A percentile compares a stretch with the other conserved stretches of the same genome.
Evolutionary conservation across 1,140 invertebrate species (phyloP).

Genomic region (Drosophila pachea): DNA sequence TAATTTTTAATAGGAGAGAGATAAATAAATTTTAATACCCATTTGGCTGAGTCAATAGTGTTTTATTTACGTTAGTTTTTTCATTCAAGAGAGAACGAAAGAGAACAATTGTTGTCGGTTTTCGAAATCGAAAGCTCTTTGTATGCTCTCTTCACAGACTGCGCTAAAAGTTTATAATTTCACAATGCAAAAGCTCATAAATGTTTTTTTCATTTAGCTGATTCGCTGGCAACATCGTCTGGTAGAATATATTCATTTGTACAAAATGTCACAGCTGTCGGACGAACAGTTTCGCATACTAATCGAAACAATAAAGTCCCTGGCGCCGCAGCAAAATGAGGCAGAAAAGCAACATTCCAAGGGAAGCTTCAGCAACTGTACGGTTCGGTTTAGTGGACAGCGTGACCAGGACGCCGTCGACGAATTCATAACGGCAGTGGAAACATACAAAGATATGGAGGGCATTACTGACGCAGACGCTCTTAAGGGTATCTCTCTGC

Average conservation of each 20-base stretch:
- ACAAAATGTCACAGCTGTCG: constrained; percentile 58
- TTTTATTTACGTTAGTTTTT: too few species aligned
- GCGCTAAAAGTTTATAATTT: constrained; percentile 37
- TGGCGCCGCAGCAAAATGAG: constrained; percentile 38
- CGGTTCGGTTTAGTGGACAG: constrained; percentile 65
- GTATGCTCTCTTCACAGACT: not conserved
- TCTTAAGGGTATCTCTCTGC: constrained; percentile 63
- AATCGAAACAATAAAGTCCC: constrained; percentile 52
- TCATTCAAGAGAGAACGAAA: not conserved
- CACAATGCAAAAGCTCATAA: constrained; percentile 39
- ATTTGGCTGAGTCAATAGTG: too few species aligned
- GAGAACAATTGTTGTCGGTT: constrained; percentile 11
- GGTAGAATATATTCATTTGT: not conserved
- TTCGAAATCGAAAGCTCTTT: constrained; percentile 56
- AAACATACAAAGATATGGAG: constrained; percentile 73
- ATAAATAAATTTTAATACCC: too few species aligned
- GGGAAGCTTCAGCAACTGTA: constrained; percentile 73
- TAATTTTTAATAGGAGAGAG: too few species aligned
- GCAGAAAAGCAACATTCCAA: constrained; percentile 47
- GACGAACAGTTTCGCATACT: constrained; percentile 64
- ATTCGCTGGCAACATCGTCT: constrained; percentile 1
- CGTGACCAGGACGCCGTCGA: constrained; percentile 75
- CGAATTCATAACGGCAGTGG: constrained; percentile 70
- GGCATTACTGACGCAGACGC: constrained; percentile 73
- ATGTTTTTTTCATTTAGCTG: constrained; percentile 6